A percentile compares a stretch with the other conserved stretches of the same genome.
Conservation (phyloP, 2,113 vertebrate species). For the Sebastes schlegelii region DNA sequence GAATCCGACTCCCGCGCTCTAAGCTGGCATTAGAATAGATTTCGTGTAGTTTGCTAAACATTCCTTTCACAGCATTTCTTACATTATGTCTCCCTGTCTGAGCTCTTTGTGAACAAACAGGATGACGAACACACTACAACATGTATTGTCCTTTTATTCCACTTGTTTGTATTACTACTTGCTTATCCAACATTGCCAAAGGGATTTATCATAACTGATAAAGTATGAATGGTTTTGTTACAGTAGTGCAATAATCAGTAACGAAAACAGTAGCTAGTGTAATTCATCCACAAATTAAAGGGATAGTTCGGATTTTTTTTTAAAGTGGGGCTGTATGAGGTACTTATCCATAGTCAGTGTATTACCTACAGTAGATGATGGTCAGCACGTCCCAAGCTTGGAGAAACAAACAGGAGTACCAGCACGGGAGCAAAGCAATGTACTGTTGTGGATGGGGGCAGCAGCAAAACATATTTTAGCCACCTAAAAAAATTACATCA, state of each 20-base stretch:
- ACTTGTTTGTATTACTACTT: not conserved
- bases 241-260: not conserved
- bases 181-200: not conserved
- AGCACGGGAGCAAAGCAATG: too few relatives aligned
- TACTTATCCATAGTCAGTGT: not conserved
- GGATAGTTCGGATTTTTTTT: not conserved
- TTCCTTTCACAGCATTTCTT: slow-evolving; percentile 14
- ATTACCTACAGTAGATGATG: not conserved
- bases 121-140: not conserved
- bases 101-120: not conserved
- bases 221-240: not conserved
- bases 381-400: not conserved
- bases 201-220: not conserved
- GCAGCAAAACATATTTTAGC: too few relatives aligned
- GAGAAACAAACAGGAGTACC: not conserved
- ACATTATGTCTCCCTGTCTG: not conserved
- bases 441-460: too few relatives aligned
- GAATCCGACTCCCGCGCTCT: slow-evolving; percentile 28
- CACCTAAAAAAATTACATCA: too few relatives aligned
- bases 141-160: not conserved
- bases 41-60: slow-evolving; percentile 11
- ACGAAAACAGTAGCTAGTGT: not conserved
- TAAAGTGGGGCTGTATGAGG: not conserved
- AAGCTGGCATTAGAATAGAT: slow-evolving; percentile 23
- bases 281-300: not conserved